Conservation (phyloP, 1,140 invertebrate genomes). For the Tetragnatha versicolor region DNA sequence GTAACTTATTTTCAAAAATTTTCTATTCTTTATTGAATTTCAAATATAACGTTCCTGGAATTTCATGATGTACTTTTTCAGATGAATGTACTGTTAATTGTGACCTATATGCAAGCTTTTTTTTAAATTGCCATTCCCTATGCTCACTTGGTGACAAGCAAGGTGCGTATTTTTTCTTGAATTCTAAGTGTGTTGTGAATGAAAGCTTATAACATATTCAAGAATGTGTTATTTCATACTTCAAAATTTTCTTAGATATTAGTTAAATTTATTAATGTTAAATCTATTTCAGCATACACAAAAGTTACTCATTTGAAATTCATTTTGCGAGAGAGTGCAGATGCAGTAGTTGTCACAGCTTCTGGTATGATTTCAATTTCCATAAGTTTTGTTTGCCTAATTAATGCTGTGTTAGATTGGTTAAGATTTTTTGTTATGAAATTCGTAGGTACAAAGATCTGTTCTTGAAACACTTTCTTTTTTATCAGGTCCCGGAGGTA, state of each 20-base stretch:
- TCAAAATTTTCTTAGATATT: slow-evolving; percentile 51
- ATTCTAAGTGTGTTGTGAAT: too few relatives aligned
- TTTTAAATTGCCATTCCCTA: slow-evolving; percentile 71
- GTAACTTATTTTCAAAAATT: too few relatives aligned
- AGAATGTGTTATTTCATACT: not conserved
- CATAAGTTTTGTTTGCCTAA: too few relatives aligned
- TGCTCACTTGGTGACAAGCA: slow-evolving; percentile 60
- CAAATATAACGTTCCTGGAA: not conserved
- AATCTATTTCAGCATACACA: slow-evolving; percentile 55
- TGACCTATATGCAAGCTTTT: slow-evolving; percentile 82
- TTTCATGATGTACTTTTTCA: slow-evolving; percentile 52
- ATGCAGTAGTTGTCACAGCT: slow-evolving; percentile 78
- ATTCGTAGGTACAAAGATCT: not conserved
- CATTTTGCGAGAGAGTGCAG: slow-evolving; percentile 80
- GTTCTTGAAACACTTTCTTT: not conserved
- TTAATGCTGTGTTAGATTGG: too few relatives aligned
- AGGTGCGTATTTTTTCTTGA: slow-evolving; percentile 17
- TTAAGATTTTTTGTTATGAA: too few relatives aligned
- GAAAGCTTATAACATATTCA: not conserved
- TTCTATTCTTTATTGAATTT: too few relatives aligned
- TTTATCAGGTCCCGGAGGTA: slow-evolving; percentile 66
- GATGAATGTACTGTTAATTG: slow-evolving; percentile 72
- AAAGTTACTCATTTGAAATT: slow-evolving; percentile 78
- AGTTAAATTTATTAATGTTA: slow-evolving; percentile 59
- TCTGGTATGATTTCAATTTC: slow-evolving; percentile 62